Base-by-base conservation (phyloP, 2,113 vertebrate species). In the Aviceda subcristata region DNA sequence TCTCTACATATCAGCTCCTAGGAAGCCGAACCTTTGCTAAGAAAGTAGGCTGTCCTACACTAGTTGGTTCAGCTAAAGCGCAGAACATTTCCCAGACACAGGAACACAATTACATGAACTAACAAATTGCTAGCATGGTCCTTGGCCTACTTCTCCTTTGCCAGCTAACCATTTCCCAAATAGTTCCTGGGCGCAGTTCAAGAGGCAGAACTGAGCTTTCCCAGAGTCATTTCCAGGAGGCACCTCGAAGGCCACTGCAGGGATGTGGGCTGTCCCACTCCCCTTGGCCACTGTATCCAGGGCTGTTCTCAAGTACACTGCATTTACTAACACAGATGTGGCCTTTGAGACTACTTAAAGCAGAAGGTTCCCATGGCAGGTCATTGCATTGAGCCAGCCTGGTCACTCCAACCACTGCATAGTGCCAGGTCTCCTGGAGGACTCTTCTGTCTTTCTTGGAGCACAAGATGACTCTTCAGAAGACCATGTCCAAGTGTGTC, bases 231-330 rank as follows among this genome's bases (percentile, higher is more conserved):
- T 89, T 24, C 36, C 68, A 22, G 50, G 46, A 36, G 59, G 17
- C 23, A 57, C 39, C 34, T 74, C 0, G 1, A 48, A 69, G 43
- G 7, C 0, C 0, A 10, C 67, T 57, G 24, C 41, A 83, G 41
- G 29, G 38, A 22, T 29, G 21, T 4, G 32, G 14, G 26, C 5
- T 69, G 36, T 80, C 16, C 53, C 48, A 6, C 76, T 73, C 7
- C 6, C 39, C 23, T 56, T 66, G 36, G 79, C 67, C 39, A 56
- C 30, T 0, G 0, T 15, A 23, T 5, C 2, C 26, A 50, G 53
- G 26, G 39, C 29, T 73, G 17, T n/a, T 92, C 62, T 76, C 48
- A 51, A 12, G 26, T 9, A 12, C 3, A 2, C 10, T 46, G 69
- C 13, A 11, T 60, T 60, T 56, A n/a, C 22, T 79, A 19, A 36